These are phyloP conservation scores for Muscicapa adusta DNA, from an alignment of 2,113 vertebrate species.

Conservation along the genomic window DNA sequence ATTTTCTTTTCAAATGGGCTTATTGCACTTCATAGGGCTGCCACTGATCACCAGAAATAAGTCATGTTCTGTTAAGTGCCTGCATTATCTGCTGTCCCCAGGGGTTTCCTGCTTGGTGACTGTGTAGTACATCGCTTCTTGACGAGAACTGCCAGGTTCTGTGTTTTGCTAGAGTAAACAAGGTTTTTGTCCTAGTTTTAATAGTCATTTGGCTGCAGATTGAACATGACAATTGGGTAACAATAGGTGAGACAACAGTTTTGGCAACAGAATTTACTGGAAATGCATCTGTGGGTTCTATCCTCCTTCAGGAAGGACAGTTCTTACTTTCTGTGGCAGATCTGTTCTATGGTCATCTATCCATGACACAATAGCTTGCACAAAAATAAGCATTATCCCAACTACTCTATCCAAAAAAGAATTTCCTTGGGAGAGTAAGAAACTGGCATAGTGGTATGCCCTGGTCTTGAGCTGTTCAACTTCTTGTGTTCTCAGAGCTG, in stretches of 20 bases:
- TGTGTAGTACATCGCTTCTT: neutral
- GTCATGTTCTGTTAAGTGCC: neutral
- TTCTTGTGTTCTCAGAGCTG: neutral
- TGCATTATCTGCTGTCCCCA: neutral
- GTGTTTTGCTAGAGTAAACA: neutral
- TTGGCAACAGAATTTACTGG: neutral
- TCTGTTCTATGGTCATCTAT: neutral
- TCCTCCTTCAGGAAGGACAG: neutral
- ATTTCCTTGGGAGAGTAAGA: neutral
- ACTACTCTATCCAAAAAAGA: neutral
- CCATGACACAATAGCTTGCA: neutral
- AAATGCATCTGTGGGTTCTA: neutral
- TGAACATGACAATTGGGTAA: neutral
- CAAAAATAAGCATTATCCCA: neutral
- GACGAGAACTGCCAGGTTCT: neutral
- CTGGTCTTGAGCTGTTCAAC: neutral
- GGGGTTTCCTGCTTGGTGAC: neutral
- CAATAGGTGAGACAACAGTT: neutral
- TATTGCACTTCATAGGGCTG: neutral
- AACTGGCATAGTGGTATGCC: neutral
- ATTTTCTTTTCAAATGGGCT: neutral
- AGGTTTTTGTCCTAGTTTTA: neutral
- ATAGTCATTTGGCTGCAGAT: neutral
- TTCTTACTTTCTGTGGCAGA: neutral
- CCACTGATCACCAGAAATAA: constrained; percentile 20